Conservation (phyloP, 2,888 invertebrate species). For the Neoitamus cyanurus region DNA sequence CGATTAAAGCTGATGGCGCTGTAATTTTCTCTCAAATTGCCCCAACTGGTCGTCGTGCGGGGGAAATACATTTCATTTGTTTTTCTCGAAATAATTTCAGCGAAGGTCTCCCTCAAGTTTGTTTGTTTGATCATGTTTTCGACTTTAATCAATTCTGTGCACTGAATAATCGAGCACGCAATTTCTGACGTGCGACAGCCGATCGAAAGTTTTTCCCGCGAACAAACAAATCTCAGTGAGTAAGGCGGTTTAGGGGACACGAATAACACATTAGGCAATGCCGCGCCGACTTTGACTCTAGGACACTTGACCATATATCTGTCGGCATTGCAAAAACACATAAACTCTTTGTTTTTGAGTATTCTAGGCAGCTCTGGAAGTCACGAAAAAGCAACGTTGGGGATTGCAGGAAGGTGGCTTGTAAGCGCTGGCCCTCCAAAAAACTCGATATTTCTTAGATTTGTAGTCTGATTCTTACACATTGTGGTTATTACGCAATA, state of each 20-base stretch:
- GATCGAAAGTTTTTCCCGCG: neutral
- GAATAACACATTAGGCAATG: neutral
- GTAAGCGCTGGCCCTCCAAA: neutral
- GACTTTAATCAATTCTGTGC: neutral
- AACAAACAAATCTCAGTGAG: neutral
- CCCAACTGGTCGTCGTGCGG: neutral
- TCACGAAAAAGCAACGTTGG: too few relatives aligned
- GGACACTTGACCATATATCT: neutral
- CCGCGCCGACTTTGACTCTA: neutral
- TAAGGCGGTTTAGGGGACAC: neutral
- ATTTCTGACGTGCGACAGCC: neutral
- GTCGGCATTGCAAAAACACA: neutral
- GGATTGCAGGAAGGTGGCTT: too few relatives aligned
- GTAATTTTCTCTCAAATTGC: neutral
- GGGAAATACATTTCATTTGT: neutral
- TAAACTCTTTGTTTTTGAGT: neutral
- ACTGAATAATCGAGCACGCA: neutral
- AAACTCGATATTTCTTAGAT: neutral
- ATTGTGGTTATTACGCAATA: too few relatives aligned
- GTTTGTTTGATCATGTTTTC: neutral
- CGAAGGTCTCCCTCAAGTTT: neutral
- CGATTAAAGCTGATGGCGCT: constrained; percentile 6
- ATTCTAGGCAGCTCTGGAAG: neutral
- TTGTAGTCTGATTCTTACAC: neutral
- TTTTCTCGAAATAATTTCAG: neutral